Evolutionary conservation across 2,888 invertebrate species (phyloP).

Genomic region (Trachelus iudaicus): DNA sequence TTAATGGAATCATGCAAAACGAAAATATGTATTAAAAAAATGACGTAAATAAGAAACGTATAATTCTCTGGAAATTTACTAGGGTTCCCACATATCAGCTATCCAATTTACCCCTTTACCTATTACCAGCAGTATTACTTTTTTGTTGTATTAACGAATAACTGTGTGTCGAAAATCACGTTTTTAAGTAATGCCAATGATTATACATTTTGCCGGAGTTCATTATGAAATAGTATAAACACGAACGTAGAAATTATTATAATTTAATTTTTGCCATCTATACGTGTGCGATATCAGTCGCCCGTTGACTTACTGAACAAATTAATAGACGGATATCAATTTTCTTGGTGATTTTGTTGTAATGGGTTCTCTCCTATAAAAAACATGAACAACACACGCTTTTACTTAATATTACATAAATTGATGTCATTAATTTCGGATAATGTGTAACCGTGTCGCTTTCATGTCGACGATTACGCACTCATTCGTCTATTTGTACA

Average conservation of each 20-base stretch:
- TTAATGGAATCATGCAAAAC: neutral
- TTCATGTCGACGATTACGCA: conserved; percentile 32
- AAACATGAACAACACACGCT: conserved; percentile 35
- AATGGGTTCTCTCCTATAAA: conserved; percentile 33
- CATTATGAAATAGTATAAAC: neutral
- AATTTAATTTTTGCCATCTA: neutral
- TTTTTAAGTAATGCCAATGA: neutral
- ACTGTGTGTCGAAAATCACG: neutral
- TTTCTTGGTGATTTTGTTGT: conserved; percentile 10
- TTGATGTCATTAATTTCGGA: conserved; percentile 36
- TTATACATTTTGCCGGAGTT: neutral
- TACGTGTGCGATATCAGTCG: neutral
- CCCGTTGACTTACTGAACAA: neutral
- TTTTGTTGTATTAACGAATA: neutral
- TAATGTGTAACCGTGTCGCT: conserved; percentile 31
- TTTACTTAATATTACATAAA: conserved; percentile 34
- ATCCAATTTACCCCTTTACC: neutral
- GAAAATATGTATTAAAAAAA: neutral
- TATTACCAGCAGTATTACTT: neutral
- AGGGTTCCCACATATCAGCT: neutral
- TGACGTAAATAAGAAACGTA: neutral
- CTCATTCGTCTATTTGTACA: conserved; percentile 40
- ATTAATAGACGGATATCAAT: neutral
- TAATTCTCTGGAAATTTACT: neutral
- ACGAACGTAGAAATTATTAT: neutral